These are phyloP conservation scores for Augochlorella aurata DNA, from an alignment of 2,888 invertebrate genomes.

Conservation along the genomic window DNA sequence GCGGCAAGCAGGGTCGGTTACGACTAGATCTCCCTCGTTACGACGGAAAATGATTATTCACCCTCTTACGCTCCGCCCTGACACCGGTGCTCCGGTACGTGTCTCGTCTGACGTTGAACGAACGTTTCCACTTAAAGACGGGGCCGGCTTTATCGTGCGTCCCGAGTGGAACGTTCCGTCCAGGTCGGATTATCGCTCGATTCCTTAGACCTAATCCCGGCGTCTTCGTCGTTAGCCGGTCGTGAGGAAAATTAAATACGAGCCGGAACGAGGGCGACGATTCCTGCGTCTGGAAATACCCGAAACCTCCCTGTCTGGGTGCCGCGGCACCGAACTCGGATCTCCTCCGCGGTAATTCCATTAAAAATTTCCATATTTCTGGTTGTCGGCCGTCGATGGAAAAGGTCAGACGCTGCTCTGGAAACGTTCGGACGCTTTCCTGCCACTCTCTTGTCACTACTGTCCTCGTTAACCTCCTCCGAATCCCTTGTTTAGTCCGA, in stretches of 20 bases:
- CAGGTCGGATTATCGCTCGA: conserved; percentile 61
- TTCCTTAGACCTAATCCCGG: conserved; percentile 60
- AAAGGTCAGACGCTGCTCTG: conserved; percentile 54
- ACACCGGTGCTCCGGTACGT: conserved; percentile 49
- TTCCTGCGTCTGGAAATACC: background rate
- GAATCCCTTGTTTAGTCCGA: background rate
- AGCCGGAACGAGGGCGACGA: conserved; percentile 11
- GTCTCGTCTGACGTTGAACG: conserved; percentile 74
- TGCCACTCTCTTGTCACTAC: conserved; percentile 32
- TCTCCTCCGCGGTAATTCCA: background rate
- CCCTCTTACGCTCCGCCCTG: conserved; percentile 58
- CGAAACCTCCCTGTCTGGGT: background rate
- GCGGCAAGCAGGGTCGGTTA: conserved; percentile 71
- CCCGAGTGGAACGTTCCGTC: conserved; percentile 54
- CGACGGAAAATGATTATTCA: conserved; percentile 78
- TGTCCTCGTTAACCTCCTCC: conserved; percentile 6
- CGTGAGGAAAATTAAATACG: conserved; percentile 43
- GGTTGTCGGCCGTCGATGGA: background rate
- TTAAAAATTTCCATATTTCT: background rate
- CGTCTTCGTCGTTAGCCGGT: conserved; percentile 44
- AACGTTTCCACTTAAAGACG: conserved; percentile 74
- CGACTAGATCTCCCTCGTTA: conserved; percentile 75
- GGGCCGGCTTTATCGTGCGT: conserved; percentile 65
- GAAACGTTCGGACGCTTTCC: conserved; percentile 62
- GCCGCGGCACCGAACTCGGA: background rate